A percentile compares a stretch with the other conserved stretches of the same genome.
These are phyloP conservation scores for Strigamia transsilvanica DNA, from an alignment of 2,888 invertebrate genomes.

Conservation along the genomic window DNA sequence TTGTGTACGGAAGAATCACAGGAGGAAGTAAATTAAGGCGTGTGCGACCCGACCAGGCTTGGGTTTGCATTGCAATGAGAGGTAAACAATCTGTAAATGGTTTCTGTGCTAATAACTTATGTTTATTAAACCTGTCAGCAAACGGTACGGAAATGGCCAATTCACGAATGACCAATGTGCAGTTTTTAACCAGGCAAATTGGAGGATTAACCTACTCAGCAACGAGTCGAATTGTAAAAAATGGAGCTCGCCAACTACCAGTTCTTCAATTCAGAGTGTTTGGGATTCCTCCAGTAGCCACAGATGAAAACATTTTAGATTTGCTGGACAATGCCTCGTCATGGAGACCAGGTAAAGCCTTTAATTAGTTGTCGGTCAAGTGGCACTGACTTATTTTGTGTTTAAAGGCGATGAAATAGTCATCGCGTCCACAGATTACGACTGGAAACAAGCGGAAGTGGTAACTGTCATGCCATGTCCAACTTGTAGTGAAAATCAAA, in stretches of 20 bases:
- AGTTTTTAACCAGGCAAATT: slow-evolving; percentile 2
- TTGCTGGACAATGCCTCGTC: slow-evolving; percentile 50
- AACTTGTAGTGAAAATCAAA: slow-evolving; percentile 42
- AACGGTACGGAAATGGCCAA: slow-evolving; percentile 48
- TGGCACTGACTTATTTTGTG: too few relatives aligned
- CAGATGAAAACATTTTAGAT: slow-evolving; percentile 43
- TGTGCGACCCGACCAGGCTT: slow-evolving; percentile 46
- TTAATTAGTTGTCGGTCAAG: not conserved
- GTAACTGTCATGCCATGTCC: slow-evolving; percentile 52
- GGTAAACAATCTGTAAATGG: slow-evolving; percentile 3
- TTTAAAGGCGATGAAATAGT: slow-evolving; percentile 51
- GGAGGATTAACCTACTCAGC: slow-evolving; percentile 26
- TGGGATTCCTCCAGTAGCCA: not conserved
- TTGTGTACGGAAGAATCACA: slow-evolving; percentile 52
- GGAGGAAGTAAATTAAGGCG: slow-evolving; percentile 39
- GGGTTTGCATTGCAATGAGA: slow-evolving; percentile 51
- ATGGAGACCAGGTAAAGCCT: slow-evolving; percentile 23
- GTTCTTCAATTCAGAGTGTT: slow-evolving; percentile 29
- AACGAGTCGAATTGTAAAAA: slow-evolving; percentile 41
- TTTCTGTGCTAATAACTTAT: not conserved
- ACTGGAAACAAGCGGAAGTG: slow-evolving; percentile 52
- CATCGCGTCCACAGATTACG: slow-evolving; percentile 52
- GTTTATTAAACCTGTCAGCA: not conserved
- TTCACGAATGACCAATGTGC: slow-evolving; percentile 33
- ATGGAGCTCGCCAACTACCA: slow-evolving; percentile 1